These are phyloP conservation scores for Archilochus colubris DNA, from an alignment of 2,113 vertebrate species.

Conservation along the genomic window DNA sequence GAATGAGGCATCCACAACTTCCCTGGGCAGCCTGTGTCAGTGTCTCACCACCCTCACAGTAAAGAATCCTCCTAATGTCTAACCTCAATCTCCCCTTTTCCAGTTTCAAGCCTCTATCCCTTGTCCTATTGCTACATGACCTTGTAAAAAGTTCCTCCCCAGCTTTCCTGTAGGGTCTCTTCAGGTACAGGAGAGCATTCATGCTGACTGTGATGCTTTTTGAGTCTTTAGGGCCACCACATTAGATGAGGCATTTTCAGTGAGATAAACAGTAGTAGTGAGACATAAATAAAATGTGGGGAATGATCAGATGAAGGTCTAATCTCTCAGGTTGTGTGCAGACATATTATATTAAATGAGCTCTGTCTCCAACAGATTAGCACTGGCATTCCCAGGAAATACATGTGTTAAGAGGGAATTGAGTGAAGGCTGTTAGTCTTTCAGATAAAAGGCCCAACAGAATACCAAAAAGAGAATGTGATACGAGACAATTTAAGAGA, in stretches of 20 bases:
- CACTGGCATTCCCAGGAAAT: not conserved
- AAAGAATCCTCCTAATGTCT: too few species aligned
- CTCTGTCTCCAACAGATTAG: constrained; percentile 1
- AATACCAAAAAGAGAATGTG: not conserved
- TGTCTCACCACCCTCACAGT: too few species aligned
- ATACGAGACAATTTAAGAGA: not conserved
- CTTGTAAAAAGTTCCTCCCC: too few species aligned
- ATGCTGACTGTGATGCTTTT: not conserved
- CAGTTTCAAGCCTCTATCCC: too few species aligned
- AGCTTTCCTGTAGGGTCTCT: too few species aligned
- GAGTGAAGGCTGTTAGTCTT: not conserved
- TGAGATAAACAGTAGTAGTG: not conserved
- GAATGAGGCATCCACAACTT: too few species aligned
- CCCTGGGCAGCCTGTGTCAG: too few species aligned
- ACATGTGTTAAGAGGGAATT: not conserved
- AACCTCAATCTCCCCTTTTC: too few species aligned
- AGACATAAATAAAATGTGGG: not conserved
- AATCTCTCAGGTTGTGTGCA: constrained; percentile 11
- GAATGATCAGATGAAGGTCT: not conserved
- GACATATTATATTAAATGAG: not conserved
- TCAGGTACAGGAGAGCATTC: not conserved
- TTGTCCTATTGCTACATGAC: too few species aligned
- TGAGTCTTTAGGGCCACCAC: not conserved
- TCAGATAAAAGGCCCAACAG: not conserved
- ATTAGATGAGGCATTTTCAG: not conserved